These are phyloP conservation scores for Silurus glanis DNA, from an alignment of 2,113 vertebrate species.

Conservation along the genomic window DNA sequence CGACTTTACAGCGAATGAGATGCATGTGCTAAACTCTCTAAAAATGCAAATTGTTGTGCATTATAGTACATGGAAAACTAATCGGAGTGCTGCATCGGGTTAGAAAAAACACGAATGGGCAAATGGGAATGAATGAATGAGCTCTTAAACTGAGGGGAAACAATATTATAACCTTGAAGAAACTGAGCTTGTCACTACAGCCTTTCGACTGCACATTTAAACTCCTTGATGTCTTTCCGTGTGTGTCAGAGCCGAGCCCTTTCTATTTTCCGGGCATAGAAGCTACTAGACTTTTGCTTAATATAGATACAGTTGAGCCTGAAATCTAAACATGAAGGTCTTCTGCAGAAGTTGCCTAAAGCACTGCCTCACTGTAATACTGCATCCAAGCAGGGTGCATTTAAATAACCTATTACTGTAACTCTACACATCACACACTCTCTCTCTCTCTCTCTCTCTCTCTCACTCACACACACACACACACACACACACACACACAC, in stretches of 20 bases:
- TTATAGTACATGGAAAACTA: background rate
- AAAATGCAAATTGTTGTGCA: background rate
- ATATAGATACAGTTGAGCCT: conserved; percentile 14
- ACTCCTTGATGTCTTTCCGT: background rate
- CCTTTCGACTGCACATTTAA: background rate
- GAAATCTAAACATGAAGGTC: conserved; percentile 23
- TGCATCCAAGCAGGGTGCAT: conserved; percentile 17
- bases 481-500: conserved; percentile 25
- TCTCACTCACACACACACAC: conserved; percentile 9
- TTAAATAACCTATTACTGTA: conserved; percentile 41
- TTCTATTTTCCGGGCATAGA: background rate
- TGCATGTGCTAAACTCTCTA: background rate
- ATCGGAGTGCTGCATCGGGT: background rate
- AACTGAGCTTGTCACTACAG: background rate
- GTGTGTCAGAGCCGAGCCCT: background rate
- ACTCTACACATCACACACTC: background rate
- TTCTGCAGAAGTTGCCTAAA: conserved; percentile 37
- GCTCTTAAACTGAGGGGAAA: background rate
- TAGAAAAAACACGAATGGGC: background rate
- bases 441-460: background rate
- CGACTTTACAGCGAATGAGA: background rate
- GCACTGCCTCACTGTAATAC: conserved; percentile 15
- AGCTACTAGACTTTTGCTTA: conserved; percentile 2
- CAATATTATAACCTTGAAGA: conserved; percentile 11
- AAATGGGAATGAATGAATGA: background rate